Evolutionary conservation across 1,140 invertebrate species (phyloP), one percentile per base, ranked within the genome.

Genomic region (Drosophila asahinai): DNA sequence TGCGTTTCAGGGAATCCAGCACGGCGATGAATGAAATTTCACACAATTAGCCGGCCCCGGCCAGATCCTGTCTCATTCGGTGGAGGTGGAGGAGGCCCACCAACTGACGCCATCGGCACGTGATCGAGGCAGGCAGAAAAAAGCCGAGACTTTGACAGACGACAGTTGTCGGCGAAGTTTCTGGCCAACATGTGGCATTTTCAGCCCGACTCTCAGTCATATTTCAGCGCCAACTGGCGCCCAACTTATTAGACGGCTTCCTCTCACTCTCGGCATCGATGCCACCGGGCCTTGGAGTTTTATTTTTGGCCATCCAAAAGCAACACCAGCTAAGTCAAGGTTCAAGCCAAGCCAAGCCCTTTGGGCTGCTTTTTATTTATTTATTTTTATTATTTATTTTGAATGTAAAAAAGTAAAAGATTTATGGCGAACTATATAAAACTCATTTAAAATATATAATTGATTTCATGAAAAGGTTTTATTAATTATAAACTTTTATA

Each of bases 81-180:
- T 61, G 27, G 8, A 51, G 33, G 33, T 11, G 33, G 9, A 36
- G 15, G 33, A 19, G 48, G 22, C 36, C 66, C 57, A 78, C 57
- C 89, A 91, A 86, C 90, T 91, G 89, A 42, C 89, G 73, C 80
- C 63, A 36, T 40, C 68, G 83, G 86, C 90, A 91, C 90, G 89
- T 91, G 89, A 91, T 91, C 80, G 82, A 81, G 40, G 27, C 66
- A 17, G n/a, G 19, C 27, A 72, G 25, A 36, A 40, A 45, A 15
- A 0, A 7, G 7, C 60, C 55, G 9, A 58, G 48, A 47, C 48
- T 33, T 51, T 51, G 25, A 73, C 71, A 15, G 51, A 45, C 33
- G 27, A 78, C 83, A 81, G 71, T 74, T 74, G 71, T 17, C 36
- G 55, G 68, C 27, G 33, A 74, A 74, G 67, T 74, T 78, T 49